Evolutionary conservation across 2,797 vertebrate species (phyloP).

Genomic region (Mus spretus): DNA sequence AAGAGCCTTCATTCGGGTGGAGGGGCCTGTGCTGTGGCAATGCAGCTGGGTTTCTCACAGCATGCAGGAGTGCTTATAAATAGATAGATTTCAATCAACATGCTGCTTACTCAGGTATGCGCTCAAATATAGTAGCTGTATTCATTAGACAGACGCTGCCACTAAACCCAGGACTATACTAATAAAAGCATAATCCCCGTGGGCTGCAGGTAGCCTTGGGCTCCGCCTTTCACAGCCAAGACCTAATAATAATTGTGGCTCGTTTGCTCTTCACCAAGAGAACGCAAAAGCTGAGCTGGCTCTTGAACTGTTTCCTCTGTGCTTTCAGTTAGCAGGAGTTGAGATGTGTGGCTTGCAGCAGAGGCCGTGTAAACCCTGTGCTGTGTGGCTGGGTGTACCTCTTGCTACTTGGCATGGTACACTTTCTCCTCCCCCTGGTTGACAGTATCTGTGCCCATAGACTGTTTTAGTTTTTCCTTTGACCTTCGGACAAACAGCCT

Average conservation of each 20-base stretch:
- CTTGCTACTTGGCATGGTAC: not conserved
- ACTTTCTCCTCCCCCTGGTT: not conserved
- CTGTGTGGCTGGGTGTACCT: not conserved
- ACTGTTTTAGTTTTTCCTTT: slow-evolving; percentile 36
- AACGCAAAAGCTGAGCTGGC: slow-evolving; percentile 73
- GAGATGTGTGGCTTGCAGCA: not conserved
- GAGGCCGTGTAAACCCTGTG: slow-evolving; percentile 7
- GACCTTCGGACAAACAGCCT: slow-evolving; percentile 15
- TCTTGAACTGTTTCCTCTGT: slow-evolving; percentile 43
- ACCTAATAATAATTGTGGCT: slow-evolving; percentile 76
- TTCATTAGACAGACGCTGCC: slow-evolving; percentile 88
- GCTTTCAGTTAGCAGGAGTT: slow-evolving; percentile 45
- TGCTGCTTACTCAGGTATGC: slow-evolving; percentile 87
- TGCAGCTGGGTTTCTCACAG: slow-evolving; percentile 78
- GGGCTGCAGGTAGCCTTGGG: slow-evolving; percentile 80
- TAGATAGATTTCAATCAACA: slow-evolving; percentile 86
- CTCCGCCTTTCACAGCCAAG: slow-evolving; percentile 72
- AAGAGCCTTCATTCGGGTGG: slow-evolving; percentile 68
- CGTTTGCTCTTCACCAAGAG: slow-evolving; percentile 77
- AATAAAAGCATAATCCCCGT: slow-evolving; percentile 86
- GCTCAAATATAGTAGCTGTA: slow-evolving; percentile 88
- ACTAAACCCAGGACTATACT: slow-evolving; percentile 85
- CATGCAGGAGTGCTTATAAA: slow-evolving; percentile 86
- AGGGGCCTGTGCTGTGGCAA: slow-evolving; percentile 56
- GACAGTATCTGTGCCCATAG: not conserved